Conservation (phyloP, 2,113 vertebrate genomes). For the Balaeniceps rex region DNA sequence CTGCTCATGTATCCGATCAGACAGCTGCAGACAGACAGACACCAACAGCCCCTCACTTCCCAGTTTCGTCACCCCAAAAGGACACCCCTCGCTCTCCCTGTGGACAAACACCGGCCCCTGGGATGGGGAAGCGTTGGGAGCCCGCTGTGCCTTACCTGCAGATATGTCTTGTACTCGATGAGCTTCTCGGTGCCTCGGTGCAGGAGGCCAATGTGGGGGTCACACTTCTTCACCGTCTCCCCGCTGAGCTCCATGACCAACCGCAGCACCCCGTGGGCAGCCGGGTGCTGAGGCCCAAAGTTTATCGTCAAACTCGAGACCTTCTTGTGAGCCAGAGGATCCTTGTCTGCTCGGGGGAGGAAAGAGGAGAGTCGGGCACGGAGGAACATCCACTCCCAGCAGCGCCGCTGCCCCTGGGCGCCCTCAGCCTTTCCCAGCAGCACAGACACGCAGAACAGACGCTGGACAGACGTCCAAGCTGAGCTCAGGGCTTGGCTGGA, state of each 20-base stretch:
- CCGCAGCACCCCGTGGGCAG: constrained; percentile 91
- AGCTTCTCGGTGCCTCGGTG: constrained; percentile 95
- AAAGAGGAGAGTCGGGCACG: neutral
- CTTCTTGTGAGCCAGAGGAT: constrained; percentile 75
- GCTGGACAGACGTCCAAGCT: neutral
- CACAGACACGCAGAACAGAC: neutral
- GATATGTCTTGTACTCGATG: constrained; percentile 94
- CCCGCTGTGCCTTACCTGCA: constrained; percentile 74
- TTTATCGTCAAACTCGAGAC: constrained; percentile 90
- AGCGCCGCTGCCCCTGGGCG: accelerated
- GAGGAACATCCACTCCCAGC: neutral
- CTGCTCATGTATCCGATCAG: neutral
- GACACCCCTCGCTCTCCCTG: neutral
- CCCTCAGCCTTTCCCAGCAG: neutral
- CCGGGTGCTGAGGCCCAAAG: constrained; percentile 95
- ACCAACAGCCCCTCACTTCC: neutral
- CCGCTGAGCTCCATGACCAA: constrained; percentile 94
- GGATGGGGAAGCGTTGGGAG: accelerated
- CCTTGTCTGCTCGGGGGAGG: constrained; percentile 76
- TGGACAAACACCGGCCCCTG: accelerated
- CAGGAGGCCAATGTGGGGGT: constrained; percentile 91
- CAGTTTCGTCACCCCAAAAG: neutral
- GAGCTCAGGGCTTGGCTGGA: neutral
- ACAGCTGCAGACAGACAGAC: neutral
- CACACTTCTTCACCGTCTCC: constrained; percentile 90